Evolutionary conservation across 2,888 invertebrate species (phyloP).

Genomic region (Cataglyphis rosenhaueri): DNA sequence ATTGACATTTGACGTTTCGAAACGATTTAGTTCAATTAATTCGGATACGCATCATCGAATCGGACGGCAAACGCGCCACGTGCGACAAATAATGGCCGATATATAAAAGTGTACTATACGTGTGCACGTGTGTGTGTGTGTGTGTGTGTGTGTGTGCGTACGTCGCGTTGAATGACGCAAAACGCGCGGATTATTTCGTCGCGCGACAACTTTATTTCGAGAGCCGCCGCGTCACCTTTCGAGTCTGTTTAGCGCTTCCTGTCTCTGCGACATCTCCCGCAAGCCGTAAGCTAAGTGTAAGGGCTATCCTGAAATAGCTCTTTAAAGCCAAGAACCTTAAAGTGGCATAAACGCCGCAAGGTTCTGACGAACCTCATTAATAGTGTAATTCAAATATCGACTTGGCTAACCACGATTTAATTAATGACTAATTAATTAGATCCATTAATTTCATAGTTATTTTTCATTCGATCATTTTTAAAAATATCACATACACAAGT

Average conservation of each 20-base stretch:
- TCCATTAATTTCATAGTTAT: not conserved
- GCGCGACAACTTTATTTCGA: slow-evolving; percentile 80
- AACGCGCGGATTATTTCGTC: slow-evolving; percentile 80
- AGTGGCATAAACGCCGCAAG: not conserved
- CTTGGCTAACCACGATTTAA: not conserved
- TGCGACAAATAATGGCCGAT: slow-evolving; percentile 49
- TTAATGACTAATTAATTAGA: not conserved
- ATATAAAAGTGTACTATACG: slow-evolving; percentile 35
- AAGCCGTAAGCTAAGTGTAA: not conserved
- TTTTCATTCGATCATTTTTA: not conserved
- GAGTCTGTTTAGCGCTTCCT: slow-evolving; percentile 34
- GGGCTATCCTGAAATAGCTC: not conserved
- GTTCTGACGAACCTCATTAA: not conserved
- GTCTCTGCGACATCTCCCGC: slow-evolving; percentile 21
- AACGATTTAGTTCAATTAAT: slow-evolving; percentile 63
- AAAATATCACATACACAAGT: not conserved
- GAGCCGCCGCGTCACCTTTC: slow-evolving; percentile 56
- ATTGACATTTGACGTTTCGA: not conserved
- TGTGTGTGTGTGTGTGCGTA: not conserved
- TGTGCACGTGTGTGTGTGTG: not conserved
- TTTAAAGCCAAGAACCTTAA: not conserved
- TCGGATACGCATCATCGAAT: slow-evolving; percentile 55
- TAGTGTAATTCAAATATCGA: not conserved
- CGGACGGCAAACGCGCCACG: slow-evolving; percentile 43
- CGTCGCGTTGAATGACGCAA: slow-evolving; percentile 76